phyloP scores from a whole-genome alignment of 35 echinoderm and acorn worm genomes.

The Anneissia japonica region DNA sequence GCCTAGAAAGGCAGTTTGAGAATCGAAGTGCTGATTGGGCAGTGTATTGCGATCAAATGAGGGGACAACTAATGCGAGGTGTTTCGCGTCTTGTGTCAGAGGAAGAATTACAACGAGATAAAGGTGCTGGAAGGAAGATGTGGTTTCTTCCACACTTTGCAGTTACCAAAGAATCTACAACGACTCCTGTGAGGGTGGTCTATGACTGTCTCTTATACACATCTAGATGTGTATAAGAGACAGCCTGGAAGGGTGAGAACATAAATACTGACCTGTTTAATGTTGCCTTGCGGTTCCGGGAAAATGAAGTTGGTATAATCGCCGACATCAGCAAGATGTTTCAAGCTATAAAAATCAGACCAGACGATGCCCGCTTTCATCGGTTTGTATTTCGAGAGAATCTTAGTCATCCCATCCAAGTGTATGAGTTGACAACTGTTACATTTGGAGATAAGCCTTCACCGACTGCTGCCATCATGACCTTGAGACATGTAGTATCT shows the following conservation, averaged over 20 bases:
- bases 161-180: constrained; percentile 31
- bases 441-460: constrained; percentile 69
- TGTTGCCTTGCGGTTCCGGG: constrained; percentile 57
- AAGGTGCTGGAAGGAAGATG: constrained; percentile 41
- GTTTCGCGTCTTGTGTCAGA: constrained; percentile 34
- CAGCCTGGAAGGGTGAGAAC: constrained; percentile 72
- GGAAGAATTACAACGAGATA: constrained; percentile 31
- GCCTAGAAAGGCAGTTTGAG: constrained; percentile 18
- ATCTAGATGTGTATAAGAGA: no score
- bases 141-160: constrained; percentile 58
- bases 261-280: constrained; percentile 61
- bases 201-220: no score
- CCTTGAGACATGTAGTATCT: constrained; percentile 54
- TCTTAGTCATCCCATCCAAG: constrained; percentile 52
- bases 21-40: neutral
- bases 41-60: constrained; percentile 32
- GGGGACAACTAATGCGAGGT: constrained; percentile 23
- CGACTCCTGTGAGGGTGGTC: constrained; percentile 24
- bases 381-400: constrained; percentile 70
- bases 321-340: constrained; percentile 77
- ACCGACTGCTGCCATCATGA: constrained; percentile 59
- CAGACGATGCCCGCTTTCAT: constrained; percentile 56
- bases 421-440: constrained; percentile 64
- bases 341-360: constrained; percentile 44
- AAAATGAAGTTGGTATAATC: constrained; percentile 70